Conservation (phyloP, 2,113 vertebrate genomes). For the Tetrax tetrax region DNA sequence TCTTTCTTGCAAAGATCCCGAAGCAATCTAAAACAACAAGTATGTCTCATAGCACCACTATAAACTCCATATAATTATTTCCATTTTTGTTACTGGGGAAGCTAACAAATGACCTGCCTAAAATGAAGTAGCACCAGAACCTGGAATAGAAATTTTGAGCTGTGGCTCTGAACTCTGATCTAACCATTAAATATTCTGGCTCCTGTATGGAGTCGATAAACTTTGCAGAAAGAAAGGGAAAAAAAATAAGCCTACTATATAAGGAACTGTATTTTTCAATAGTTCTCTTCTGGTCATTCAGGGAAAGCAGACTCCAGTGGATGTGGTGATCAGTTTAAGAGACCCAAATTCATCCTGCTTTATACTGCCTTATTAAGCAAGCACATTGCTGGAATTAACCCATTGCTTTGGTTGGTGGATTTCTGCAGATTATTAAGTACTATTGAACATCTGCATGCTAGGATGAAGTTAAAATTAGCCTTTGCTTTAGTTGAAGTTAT, state of each 20-base stretch:
- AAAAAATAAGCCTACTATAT: neutral
- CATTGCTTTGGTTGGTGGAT: neutral
- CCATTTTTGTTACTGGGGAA: neutral
- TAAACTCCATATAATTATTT: neutral
- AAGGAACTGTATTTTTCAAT: neutral
- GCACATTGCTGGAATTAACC: neutral
- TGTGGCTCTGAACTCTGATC: neutral
- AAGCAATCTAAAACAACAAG: neutral
- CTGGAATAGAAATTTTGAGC: neutral
- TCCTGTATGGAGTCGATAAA: neutral
- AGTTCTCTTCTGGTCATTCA: neutral
- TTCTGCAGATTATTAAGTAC: neutral
- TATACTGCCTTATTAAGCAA: neutral
- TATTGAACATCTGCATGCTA: neutral
- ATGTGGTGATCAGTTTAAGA: neutral
- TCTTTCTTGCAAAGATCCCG: neutral
- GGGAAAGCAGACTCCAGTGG: neutral
- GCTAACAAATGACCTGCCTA: neutral
- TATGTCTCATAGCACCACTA: neutral
- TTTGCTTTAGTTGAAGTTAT: constrained; percentile 7
- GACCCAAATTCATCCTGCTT: neutral
- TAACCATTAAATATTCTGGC: neutral
- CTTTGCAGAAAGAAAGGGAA: neutral
- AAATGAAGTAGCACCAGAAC: neutral
- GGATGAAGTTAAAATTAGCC: neutral